phyloP scores from a whole-genome alignment of 1,140 invertebrate genomes.

The Neodiprion virginianus region DNA sequence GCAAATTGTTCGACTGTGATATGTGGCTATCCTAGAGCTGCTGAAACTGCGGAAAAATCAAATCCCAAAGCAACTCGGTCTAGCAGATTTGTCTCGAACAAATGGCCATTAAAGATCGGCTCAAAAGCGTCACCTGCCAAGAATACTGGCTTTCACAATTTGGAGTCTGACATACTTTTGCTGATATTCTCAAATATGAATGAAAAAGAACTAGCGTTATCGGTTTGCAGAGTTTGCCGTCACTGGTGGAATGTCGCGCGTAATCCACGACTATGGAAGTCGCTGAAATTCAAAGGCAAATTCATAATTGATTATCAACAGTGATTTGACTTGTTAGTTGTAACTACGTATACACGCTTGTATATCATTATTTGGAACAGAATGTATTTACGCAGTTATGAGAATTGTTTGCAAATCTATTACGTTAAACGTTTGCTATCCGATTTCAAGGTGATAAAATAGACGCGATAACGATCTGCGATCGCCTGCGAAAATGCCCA shows the following conservation, averaged over 20 bases:
- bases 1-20: too few species aligned
- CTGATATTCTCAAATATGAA: slow-evolving; percentile 1
- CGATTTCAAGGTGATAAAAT: slow-evolving; percentile 9
- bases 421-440: neutral
- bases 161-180: neutral
- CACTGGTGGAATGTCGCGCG: slow-evolving; percentile 5
- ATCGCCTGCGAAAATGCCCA: neutral
- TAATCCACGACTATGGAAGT: slow-evolving; percentile 5
- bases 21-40: too few species aligned
- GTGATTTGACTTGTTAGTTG: neutral
- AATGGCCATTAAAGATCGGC: too few species aligned
- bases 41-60: too few species aligned
- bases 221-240: neutral
- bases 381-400: neutral
- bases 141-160: slow-evolving; percentile 3
- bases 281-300: slow-evolving; percentile 8
- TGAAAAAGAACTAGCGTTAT: neutral
- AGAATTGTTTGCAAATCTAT: neutral
- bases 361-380: neutral
- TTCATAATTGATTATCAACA: neutral
- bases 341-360: too few species aligned
- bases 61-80: too few species aligned
- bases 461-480: neutral
- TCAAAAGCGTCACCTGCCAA: too few species aligned
- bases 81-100: too few species aligned